A percentile compares a stretch with the other conserved stretches of the same genome.
These are phyloP conservation scores for Nomada flava DNA, from an alignment of 2,888 invertebrate genomes.

Conservation along the genomic window DNA sequence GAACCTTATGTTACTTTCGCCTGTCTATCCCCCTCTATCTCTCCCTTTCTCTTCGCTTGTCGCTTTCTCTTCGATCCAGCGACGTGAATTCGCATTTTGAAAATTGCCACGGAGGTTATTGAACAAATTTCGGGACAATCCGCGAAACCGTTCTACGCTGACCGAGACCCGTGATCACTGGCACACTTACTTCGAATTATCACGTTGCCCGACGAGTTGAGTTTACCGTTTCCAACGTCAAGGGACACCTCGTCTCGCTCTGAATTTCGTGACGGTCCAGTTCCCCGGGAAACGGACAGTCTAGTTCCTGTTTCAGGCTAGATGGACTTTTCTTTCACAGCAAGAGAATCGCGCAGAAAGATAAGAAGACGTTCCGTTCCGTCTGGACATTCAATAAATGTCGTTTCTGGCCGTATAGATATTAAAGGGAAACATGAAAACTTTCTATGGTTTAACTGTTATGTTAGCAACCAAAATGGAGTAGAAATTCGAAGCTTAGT, in stretches of 20 bases:
- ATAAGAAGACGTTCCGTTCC: conserved; percentile 10
- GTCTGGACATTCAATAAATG: not conserved
- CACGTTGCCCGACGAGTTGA: conserved; percentile 36
- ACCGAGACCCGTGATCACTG: conserved; percentile 1
- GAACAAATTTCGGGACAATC: not conserved
- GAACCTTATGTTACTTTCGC: conserved; percentile 38
- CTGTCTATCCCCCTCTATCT: conserved; percentile 1
- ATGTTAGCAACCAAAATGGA: too few relatives aligned
- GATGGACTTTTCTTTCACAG: conserved; percentile 23
- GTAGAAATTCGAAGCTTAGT: too few relatives aligned
- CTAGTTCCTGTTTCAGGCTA: conserved; percentile 15
- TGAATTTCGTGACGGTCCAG: conserved; percentile 56
- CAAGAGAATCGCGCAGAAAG: conserved; percentile 1
- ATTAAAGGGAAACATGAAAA: not conserved
- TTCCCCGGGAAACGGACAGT: conserved; percentile 34
- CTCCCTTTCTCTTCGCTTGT: not conserved
- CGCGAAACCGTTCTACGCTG: conserved; percentile 2
- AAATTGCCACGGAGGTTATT: not conserved
- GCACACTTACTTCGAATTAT: conserved; percentile 25
- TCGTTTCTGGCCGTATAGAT: not conserved
- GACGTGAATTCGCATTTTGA: conserved; percentile 9
- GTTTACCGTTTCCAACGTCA: conserved; percentile 26
- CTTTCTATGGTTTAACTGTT: not conserved
- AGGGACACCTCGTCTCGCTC: conserved; percentile 51
- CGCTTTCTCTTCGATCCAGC: conserved; percentile 16